Base-by-base conservation (phyloP, 1,140 invertebrate species). In the Temnothorax longispinosus region DNA sequence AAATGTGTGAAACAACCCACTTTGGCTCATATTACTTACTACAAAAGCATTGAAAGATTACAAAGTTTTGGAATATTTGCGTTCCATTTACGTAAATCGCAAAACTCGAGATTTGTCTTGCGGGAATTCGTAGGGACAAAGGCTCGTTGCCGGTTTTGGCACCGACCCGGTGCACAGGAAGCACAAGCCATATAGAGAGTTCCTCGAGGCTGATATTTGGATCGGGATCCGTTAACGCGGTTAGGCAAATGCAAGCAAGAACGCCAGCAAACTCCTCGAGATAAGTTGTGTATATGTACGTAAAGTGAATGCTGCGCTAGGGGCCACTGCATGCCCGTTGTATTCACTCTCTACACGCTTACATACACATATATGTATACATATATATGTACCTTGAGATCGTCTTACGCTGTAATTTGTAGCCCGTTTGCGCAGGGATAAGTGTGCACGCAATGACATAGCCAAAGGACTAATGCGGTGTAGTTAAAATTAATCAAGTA, bases 161-260 rank as follows among this genome's bases (percentile, higher is more conserved):
- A 87, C 71, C 41, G 62, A 82, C 27, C n/a, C 56, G 8, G 52
- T 18, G 60, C 27, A 4, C 13, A 32, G 50, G n/a, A 56, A 75
- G 58, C 52, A 41, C 52, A 69, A 65, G 62, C 54, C 52, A 60
- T 50, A 82, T 32, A 67, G 60, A 84, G 69, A 32, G 41, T 47
- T 71, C 47, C 77, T n/a, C 47, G 78, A 69, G 58, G 52, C 88
- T 89, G 86, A 92, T 92, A 90, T 92, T 92, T 92, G 90, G 90
- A 92, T 92, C 86, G 78, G 77, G 56, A 88, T 86, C 82, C 86
- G 91, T 89, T 90, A 91, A 90, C 87, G 91, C 74, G 90, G 91
- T 92, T 92, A 92, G 90, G 89, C 86, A 91, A 92, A 92, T 92
- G 78, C 86, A 85, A 88, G 88, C 85, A 87, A 81, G 84, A 91